phyloP scores from a whole-genome alignment of 2,113 vertebrate species.

The Scatophagus argus region DNA sequence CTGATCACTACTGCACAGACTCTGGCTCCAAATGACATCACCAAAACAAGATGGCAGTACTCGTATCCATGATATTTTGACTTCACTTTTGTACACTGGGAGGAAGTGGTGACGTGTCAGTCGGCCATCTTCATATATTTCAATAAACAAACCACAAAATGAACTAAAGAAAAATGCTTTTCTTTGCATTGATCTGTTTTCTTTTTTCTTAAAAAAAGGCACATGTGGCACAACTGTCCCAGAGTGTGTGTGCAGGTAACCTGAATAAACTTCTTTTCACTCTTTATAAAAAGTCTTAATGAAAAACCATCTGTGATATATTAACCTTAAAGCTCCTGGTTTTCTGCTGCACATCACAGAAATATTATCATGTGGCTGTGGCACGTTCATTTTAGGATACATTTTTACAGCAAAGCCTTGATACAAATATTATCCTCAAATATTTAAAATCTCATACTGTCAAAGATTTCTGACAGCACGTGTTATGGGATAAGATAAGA shows the following conservation, averaged over 20 bases:
- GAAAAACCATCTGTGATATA: not conserved
- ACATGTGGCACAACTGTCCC: not conserved
- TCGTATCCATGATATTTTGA: too few relatives aligned
- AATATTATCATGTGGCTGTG: not conserved
- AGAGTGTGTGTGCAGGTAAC: not conserved
- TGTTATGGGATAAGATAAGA: not conserved
- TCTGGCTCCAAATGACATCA: too few relatives aligned
- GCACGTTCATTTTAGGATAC: too few relatives aligned
- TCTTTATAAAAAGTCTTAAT: not conserved
- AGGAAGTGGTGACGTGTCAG: too few relatives aligned
- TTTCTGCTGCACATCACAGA: not conserved
- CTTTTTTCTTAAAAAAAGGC: constrained; percentile 32
- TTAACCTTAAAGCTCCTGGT: not conserved
- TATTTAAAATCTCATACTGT: not conserved
- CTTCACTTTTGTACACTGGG: too few relatives aligned
- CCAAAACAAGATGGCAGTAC: too few relatives aligned
- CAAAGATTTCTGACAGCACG: not conserved
- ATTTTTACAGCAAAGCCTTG: not conserved
- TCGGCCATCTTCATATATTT: too few relatives aligned
- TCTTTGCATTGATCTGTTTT: constrained; percentile 13
- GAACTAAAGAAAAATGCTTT: constrained; percentile 22
- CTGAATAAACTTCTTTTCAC: constrained; percentile 1
- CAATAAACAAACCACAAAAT: constrained; percentile 53
- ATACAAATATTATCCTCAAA: constrained; percentile 5
- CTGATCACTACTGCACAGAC: too few relatives aligned